Evolutionary conservation across 2,797 vertebrate species (phyloP), one percentile per base, ranked within the genome.

Genomic region (Ficedula albicollis): DNA sequence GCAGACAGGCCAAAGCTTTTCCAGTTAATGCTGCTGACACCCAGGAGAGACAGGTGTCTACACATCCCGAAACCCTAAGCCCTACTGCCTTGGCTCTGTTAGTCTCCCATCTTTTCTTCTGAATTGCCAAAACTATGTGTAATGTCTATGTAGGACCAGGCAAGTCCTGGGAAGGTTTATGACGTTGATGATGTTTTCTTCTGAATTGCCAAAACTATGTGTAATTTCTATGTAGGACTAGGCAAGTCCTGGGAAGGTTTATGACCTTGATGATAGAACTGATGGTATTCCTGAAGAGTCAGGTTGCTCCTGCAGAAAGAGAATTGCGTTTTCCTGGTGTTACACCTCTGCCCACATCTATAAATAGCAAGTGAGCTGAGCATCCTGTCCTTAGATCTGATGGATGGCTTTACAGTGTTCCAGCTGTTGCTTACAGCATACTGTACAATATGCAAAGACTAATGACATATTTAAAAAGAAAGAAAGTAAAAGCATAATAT

Each of bases 341-440:
- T n/a, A 18, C 20, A 77, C 15, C 60, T 58, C 75, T 74, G 34
- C 15, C 21, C 17, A 49, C 41, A 21, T 13, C 36, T 27, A 3
- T 14, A 27, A 38, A 20, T 34, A 72, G 39, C 32, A 75, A 62
- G 11, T 20, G 43, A 81, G 25, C 17, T 52, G 23, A 75, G 48
- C 8, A 10, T 27, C 19, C 54, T 30, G 5, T 14, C 43, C 58
- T 56, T 56, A 44, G 17, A 73, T 32, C 26, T 75, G 44, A 25
- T 0, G 1, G 23, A n/a, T 36, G 29, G 16, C n/a, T 70, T 8
- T 22, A 34, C 1, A 54, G 16, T 9, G 43, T 66, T 91, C 43
- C 29, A 73, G 27, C 14, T 76, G 44, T 10, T 68, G 52, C 8
- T 83, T n/a, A 80, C 32, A 56, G 43, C 26, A 49, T 9, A 6